Percentiles rank a stretch among this genome's conserved stretches.
Evolutionary conservation across 2,113 vertebrate species (phyloP).

Genomic region (Callipepla californica): DNA sequence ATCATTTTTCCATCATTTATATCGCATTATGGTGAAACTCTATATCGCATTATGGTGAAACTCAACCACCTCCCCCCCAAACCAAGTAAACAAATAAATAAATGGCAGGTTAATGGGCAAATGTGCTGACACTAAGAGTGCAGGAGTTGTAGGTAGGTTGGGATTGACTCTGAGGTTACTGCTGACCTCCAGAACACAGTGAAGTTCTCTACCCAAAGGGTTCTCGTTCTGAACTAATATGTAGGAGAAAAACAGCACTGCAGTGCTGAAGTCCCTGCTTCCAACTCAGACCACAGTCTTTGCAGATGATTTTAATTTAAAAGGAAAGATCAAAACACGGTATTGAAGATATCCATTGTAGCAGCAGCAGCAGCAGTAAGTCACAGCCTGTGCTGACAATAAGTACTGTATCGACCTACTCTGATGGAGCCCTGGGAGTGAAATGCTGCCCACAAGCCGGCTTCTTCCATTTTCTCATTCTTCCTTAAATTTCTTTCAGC

Average conservation of each 20-base stretch:
- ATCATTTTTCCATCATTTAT: neutral
- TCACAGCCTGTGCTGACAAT: neutral
- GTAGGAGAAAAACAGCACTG: neutral
- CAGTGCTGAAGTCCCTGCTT: neutral
- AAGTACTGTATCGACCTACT: neutral
- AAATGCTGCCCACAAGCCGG: neutral
- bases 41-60: neutral
- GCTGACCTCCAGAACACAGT: fast-evolving
- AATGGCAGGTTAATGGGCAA: neutral
- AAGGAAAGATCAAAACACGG: neutral
- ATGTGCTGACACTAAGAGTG: neutral
- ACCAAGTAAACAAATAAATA: neutral
- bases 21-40: neutral
- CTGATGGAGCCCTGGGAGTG: neutral
- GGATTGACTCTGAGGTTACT: neutral
- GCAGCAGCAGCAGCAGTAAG: neutral
- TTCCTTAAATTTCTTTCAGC: neutral
- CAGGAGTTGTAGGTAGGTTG: neutral
- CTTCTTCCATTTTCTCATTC: neutral
- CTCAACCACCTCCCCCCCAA: neutral
- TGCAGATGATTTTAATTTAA: neutral
- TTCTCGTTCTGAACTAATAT: neutral
- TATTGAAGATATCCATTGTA: neutral
- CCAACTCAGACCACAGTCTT: neutral
- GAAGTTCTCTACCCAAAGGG: neutral